Evolutionary conservation across 2,113 vertebrate species (phyloP).

Genomic region (Dunckerocampus dactyliophorus): DNA sequence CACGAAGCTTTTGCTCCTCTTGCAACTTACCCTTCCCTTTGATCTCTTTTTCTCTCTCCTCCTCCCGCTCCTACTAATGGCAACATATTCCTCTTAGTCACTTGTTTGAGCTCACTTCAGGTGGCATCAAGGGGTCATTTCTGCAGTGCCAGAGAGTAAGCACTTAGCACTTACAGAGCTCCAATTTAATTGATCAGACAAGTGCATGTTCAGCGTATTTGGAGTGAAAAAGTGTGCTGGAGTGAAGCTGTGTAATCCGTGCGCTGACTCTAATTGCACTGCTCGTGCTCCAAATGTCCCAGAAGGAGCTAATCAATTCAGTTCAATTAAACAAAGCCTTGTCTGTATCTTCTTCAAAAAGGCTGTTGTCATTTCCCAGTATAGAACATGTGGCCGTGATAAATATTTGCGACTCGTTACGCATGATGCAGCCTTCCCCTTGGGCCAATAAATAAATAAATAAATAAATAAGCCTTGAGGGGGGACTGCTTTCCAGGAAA

Average conservation of each 20-base stretch:
- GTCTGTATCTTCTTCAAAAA: slow-evolving; percentile 25
- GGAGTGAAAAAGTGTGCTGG: slow-evolving; percentile 23
- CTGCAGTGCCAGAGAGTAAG: slow-evolving; percentile 48
- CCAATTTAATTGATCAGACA: slow-evolving; percentile 53
- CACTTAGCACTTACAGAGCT: slow-evolving; percentile 47
- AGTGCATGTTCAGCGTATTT: slow-evolving; percentile 50
- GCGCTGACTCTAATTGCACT: slow-evolving; percentile 20
- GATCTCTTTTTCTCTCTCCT: slow-evolving; percentile 26
- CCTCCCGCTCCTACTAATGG: slow-evolving; percentile 2
- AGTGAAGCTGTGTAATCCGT: slow-evolving; percentile 25
- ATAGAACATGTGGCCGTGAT: slow-evolving; percentile 26
- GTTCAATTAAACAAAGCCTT: slow-evolving; percentile 29
- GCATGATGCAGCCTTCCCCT: slow-evolving; percentile 35
- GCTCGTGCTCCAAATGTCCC: slow-evolving; percentile 8
- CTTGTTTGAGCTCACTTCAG: slow-evolving; percentile 30
- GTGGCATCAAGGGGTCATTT: slow-evolving; percentile 51
- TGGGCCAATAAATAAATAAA: slow-evolving; percentile 46
- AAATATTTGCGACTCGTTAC: slow-evolving; percentile 38
- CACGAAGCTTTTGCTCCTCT: slow-evolving; percentile 50
- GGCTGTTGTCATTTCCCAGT: slow-evolving; percentile 5
- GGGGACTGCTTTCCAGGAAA: slow-evolving; percentile 51
- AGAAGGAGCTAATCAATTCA: slow-evolving; percentile 27
- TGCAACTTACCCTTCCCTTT: slow-evolving; percentile 38
- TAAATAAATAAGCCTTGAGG: slow-evolving; percentile 55
- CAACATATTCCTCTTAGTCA: neutral